A percentile compares a stretch with the other conserved stretches of the same genome.
Evolutionary conservation across 2,797 vertebrate genomes (phyloP).

Genomic region (Sorex maritimensis): DNA sequence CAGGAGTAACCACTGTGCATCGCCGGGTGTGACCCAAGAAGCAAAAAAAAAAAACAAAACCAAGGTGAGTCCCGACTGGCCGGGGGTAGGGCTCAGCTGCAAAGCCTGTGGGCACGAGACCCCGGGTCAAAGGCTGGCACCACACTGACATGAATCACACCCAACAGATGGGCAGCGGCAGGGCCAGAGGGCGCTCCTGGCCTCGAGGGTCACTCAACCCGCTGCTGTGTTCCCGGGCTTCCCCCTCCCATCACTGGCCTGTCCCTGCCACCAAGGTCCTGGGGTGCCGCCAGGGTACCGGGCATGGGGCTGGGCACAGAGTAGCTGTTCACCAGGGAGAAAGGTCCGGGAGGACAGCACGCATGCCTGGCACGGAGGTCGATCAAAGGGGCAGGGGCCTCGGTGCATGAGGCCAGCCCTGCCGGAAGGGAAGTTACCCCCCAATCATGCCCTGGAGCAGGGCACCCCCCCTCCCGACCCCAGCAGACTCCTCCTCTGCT

Average conservation of each 20-base stretch:
- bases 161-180: background rate
- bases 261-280: too few species aligned
- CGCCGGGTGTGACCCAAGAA: too few species aligned
- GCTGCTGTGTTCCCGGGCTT: background rate
- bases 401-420: background rate
- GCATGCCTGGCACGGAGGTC: background rate
- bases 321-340: background rate
- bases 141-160: too few species aligned
- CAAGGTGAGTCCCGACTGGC: too few species aligned
- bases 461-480: background rate
- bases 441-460: background rate
- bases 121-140: too few species aligned
- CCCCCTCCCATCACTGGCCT: background rate
- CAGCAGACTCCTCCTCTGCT: background rate
- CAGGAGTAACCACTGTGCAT: too few species aligned
- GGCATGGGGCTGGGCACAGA: background rate
- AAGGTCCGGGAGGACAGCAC: background rate
- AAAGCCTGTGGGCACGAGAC: too few species aligned
- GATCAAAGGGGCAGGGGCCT: background rate
- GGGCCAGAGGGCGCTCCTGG: too few species aligned
- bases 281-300: background rate
- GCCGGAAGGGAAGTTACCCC: too few species aligned
- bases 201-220: too few species aligned
- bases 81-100: too few species aligned
- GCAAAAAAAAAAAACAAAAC: too few species aligned